phyloP scores from a whole-genome alignment of 2,888 invertebrate genomes.

The Sisyra nigra region DNA sequence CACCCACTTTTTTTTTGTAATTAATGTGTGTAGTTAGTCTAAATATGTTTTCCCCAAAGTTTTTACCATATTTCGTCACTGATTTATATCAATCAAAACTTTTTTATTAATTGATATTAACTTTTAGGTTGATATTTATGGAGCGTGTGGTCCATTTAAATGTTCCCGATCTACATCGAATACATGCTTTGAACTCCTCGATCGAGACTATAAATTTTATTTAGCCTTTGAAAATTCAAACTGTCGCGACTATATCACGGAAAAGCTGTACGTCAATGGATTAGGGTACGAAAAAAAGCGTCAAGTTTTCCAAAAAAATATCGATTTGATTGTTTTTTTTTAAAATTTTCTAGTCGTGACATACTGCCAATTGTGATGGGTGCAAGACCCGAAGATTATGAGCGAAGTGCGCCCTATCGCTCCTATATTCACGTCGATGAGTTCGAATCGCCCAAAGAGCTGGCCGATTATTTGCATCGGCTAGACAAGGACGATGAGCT shows the following conservation, averaged over 20 bases:
- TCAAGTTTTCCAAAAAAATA: neutral
- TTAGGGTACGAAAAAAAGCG: constrained; percentile 46
- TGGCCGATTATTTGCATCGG: constrained; percentile 72
- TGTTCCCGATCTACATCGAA: constrained; percentile 70
- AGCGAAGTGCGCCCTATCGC: constrained; percentile 70
- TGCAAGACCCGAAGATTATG: constrained; percentile 82
- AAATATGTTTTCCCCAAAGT: no score
- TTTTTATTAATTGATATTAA: no score
- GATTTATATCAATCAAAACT: no score
- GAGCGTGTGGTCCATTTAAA: constrained; percentile 70
- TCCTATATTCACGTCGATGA: constrained; percentile 95
- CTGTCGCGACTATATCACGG: constrained; percentile 89
- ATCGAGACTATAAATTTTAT: constrained; percentile 91
- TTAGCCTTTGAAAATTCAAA: constrained; percentile 95
- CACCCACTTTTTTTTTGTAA: no score
- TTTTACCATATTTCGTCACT: no score
- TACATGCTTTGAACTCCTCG: constrained; percentile 78
- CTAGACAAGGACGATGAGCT: constrained; percentile 76
- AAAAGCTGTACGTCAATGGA: constrained; percentile 93
- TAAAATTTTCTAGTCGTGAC: constrained; percentile 39
- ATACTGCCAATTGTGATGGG: constrained; percentile 94
- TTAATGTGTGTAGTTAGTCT: no score
- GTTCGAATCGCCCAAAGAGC: constrained; percentile 69
- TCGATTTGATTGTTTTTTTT: constrained; percentile 1
- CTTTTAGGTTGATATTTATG: constrained; percentile 79